Evolutionary conservation across 2,888 invertebrate species (phyloP), one percentile per base, ranked within the genome.

Genomic region (Disparrhopalites patrizii): DNA sequence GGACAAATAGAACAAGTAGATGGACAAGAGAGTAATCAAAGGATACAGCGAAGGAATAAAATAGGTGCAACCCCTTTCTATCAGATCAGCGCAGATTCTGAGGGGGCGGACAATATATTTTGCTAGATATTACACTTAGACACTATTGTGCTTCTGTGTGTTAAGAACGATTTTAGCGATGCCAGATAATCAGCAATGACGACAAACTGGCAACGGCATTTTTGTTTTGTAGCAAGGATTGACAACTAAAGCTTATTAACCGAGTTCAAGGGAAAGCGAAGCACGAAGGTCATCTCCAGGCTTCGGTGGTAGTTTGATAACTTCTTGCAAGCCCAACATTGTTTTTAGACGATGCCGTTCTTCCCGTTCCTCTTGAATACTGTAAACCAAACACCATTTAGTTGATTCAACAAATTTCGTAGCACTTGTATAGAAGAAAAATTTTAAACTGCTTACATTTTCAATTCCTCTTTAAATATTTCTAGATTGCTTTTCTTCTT

Each of bases 401-500:
- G 13, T 36, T 36, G 18, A 50, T 54, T 52, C 15, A 56, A 61
- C 36, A 54, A 31, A 67, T 50, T 60, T 13, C 52, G n/a, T 65
- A 43, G 54, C n/a, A n/a, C n/a, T n/a, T n/a, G n/a, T n/a, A n/a
- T n/a, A n/a, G n/a, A n/a, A n/a, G n/a, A n/a, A n/a, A n/a, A n/a
- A n/a, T n/a, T n/a, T n/a, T n/a, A n/a, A n/a, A n/a, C n/a, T n/a
- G n/a, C 86, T 83, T 79, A 93, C 93, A 90, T 88, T 83, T 94
- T 88, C 50, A 99, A 80, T 81, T 99, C 99, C 79, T 99, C 98
- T 80, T 99, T 99, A 78, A 99, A 99, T 18, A 93, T 82, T 79
- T 99, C 99, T 70, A 99, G 82, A 80, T 99, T 98, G 78, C 94
- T 96, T 78, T 97, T 97, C 79, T 93, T 93, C 79, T 94, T 96